Conservation (phyloP, 2,113 vertebrate genomes). For the Cranoglanis bouderius region DNA sequence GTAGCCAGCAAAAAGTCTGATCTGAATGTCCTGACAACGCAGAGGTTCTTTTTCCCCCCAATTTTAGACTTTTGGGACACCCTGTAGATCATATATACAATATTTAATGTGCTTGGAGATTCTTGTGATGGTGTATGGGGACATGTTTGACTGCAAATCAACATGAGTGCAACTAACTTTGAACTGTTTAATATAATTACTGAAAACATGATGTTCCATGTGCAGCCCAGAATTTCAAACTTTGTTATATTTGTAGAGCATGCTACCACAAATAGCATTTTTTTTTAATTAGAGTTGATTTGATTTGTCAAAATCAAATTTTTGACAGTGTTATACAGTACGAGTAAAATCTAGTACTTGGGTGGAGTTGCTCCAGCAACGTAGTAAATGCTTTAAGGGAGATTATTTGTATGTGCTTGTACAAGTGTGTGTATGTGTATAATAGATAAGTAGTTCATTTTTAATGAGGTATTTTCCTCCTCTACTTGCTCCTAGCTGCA, state of each 20-base stretch:
- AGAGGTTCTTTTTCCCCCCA: background rate
- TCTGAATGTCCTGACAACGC: background rate
- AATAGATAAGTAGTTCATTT: conserved; percentile 2
- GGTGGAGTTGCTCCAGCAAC: background rate
- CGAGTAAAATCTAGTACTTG: background rate
- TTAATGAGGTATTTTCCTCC: conserved; percentile 32
- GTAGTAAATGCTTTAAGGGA: conserved; percentile 6
- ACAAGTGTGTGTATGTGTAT: background rate
- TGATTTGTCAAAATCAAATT: background rate
- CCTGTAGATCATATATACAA: background rate
- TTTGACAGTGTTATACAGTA: background rate
- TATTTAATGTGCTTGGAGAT: background rate
- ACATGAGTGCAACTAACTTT: background rate
- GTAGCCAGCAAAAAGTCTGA: background rate
- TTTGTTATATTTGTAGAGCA: background rate
- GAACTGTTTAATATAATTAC: background rate
- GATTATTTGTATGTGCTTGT: conserved; percentile 29
- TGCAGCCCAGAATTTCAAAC: background rate
- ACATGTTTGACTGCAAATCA: background rate
- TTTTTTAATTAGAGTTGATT: background rate
- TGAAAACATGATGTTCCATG: background rate
- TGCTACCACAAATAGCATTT: background rate
- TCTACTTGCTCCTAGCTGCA: background rate
- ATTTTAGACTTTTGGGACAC: too few relatives aligned
- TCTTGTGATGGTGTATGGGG: background rate